phyloP scores from a whole-genome alignment of 2,797 vertebrate species.

The Pangasius larnaudii region DNA sequence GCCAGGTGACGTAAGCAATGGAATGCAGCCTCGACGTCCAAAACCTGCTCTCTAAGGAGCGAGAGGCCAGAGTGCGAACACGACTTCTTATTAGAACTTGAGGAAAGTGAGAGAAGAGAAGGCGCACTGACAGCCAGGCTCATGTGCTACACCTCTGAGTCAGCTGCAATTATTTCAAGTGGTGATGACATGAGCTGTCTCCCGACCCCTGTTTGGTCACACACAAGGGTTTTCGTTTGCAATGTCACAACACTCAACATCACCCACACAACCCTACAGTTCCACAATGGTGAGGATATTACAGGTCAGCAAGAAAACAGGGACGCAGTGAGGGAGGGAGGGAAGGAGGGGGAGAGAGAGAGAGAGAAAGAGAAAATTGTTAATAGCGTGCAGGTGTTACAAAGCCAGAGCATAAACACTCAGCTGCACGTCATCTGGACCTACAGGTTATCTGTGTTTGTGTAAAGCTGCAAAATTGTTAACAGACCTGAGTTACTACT shows the following conservation, averaged over 20 bases:
- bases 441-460: constrained; percentile 16
- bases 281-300: not conserved
- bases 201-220: constrained; percentile 18
- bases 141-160: constrained; percentile 29
- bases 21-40: not conserved
- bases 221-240: constrained; percentile 27
- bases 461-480: constrained; percentile 8
- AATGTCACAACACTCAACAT: constrained; percentile 6
- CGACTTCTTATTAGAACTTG: constrained; percentile 27
- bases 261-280: constrained; percentile 14
- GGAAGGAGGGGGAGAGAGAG: too few species aligned
- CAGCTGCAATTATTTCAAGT: constrained; percentile 38
- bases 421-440: not conserved
- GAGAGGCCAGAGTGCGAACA: constrained; percentile 32
- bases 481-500: constrained; percentile 10
- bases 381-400: constrained; percentile 1
- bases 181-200: constrained; percentile 28
- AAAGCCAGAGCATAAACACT: not conserved
- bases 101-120: not conserved
- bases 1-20: constrained; percentile 19
- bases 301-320: constrained; percentile 14
- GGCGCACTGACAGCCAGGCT: constrained; percentile 21
- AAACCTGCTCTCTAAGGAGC: constrained; percentile 28
- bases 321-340: not conserved
- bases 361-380: not conserved